phyloP scores from a whole-genome alignment of 2,888 invertebrate genomes.

The Crematogaster levior region DNA sequence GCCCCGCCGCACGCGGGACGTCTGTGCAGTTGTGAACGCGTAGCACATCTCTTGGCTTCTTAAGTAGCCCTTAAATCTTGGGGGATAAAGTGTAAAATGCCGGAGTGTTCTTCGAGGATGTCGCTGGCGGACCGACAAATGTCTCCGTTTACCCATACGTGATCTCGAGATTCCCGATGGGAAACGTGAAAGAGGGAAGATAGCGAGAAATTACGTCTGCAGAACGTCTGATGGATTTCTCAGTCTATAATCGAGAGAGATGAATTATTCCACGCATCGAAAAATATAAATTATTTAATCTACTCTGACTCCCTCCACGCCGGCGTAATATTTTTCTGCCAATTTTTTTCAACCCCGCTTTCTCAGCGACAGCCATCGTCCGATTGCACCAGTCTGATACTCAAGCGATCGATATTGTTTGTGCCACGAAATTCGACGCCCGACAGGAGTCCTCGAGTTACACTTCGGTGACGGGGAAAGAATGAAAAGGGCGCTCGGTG shows the following conservation, averaged over 20 bases:
- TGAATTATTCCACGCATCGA: background rate
- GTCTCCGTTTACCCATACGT: background rate
- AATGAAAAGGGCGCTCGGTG: conserved; percentile 29
- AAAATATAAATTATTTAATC: background rate
- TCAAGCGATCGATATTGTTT: conserved; percentile 29
- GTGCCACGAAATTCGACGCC: background rate
- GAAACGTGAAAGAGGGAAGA: background rate
- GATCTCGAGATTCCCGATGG: background rate
- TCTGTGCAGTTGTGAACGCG: conserved; percentile 18
- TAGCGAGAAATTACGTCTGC: background rate
- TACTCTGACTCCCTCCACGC: background rate
- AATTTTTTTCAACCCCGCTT: background rate
- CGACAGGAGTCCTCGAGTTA: conserved; percentile 24
- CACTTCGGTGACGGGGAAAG: background rate
- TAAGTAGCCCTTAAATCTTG: conserved; percentile 28
- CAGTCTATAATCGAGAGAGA: too few relatives aligned
- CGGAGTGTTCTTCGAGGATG: conserved; percentile 18
- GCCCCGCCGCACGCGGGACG: conserved; percentile 55
- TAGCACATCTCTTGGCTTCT: conserved; percentile 7
- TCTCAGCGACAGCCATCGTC: background rate
- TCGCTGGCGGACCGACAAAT: conserved; percentile 5
- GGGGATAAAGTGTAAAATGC: conserved; percentile 28
- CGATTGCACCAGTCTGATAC: conserved; percentile 13
- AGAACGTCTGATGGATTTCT: background rate
- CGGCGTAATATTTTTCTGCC: background rate